These are phyloP conservation scores for Dryobotodes eremita DNA, from an alignment of 2,888 invertebrate genomes.

Conservation along the genomic window DNA sequence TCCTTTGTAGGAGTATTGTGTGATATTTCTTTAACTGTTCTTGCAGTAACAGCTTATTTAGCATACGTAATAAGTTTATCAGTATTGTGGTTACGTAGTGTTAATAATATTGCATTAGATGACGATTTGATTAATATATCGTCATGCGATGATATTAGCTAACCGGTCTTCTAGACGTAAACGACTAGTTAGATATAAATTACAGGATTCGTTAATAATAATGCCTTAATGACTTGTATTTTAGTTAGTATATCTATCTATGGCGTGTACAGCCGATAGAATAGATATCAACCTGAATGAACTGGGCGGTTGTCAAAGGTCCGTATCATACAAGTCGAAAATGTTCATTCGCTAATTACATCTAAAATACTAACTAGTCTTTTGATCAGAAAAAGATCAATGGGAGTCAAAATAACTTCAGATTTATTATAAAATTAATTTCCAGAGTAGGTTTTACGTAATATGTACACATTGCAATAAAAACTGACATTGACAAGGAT, in stretches of 20 bases:
- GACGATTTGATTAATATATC: not conserved
- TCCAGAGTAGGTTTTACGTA: not conserved
- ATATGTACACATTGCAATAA: slow-evolving; percentile 2
- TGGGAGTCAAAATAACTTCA: not conserved
- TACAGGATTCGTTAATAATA: slow-evolving; percentile 6
- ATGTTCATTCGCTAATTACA: not conserved
- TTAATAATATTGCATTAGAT: slow-evolving; percentile 20
- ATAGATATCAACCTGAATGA: not conserved
- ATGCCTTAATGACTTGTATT: slow-evolving; percentile 1
- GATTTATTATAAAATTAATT: slow-evolving; percentile 1
- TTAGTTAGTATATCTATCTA: not conserved
- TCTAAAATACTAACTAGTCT: not conserved
- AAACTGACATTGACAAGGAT: slow-evolving; percentile 20
- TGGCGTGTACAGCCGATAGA: not conserved
- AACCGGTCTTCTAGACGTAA: slow-evolving; percentile 25
- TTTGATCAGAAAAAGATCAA: not conserved
- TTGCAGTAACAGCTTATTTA: not conserved
- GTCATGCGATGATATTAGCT: slow-evolving; percentile 17
- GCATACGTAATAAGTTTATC: slow-evolving; percentile 22
- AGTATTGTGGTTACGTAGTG: slow-evolving; percentile 7
- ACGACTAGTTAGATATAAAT: slow-evolving; percentile 1
- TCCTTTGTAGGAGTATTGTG: not conserved
- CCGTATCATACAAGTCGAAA: not conserved
- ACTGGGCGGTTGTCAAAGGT: not conserved
- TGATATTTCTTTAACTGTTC: not conserved